Evolutionary conservation across 35 echinoderm and acorn worm species (phyloP), one percentile per base, ranked within the genome.

Genomic region (Acanthaster planci): DNA sequence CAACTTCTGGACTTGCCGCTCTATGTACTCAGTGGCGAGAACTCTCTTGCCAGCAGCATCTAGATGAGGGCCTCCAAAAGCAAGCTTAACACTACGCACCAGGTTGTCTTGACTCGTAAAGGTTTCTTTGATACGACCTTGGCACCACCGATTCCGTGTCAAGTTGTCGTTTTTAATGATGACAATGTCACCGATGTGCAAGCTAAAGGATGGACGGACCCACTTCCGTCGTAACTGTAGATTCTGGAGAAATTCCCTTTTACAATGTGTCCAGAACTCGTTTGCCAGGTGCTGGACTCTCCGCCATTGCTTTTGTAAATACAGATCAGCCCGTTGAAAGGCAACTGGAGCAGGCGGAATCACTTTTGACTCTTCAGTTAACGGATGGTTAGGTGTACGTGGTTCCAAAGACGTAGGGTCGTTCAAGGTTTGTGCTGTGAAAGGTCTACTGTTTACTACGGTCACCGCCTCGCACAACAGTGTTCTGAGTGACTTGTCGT

Each of bases 401-500:
- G 42, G 42, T 47, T 47, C 42, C 12, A 6, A 47, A 12, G 42
- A 4, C 4, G 4, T 47, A 12, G 42, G 42, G 4, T 47, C 12
- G 12, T 47, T 47, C 42, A 47, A 4, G 12, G 42, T 47, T n/a
- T n/a, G n/a, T 39, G 80, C 56, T 9, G 89, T 89, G 22, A 91
- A 58, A 17, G 93, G 93, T 57, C 93, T 77, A 39, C 84, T 68
- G 76, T 94, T 95, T 32, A 95, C 60, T 35, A 91, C 88, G 27
- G 80, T 76, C 34, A 55, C 85, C 79, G 86, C 93, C 59, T 96
- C 89, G 31, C 67, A 52, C 84, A 96, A 78, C 32, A 96, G 82
- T 0, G 93, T 96, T 4, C 76, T 37, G 9, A 96, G 52, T 8
- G 55, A 52, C 27, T 96, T 81, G 57, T 96, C 89, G 42, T 89